Evolutionary conservation across 2,113 vertebrate genomes (phyloP).

Genomic region (Circaetus gallicus): DNA sequence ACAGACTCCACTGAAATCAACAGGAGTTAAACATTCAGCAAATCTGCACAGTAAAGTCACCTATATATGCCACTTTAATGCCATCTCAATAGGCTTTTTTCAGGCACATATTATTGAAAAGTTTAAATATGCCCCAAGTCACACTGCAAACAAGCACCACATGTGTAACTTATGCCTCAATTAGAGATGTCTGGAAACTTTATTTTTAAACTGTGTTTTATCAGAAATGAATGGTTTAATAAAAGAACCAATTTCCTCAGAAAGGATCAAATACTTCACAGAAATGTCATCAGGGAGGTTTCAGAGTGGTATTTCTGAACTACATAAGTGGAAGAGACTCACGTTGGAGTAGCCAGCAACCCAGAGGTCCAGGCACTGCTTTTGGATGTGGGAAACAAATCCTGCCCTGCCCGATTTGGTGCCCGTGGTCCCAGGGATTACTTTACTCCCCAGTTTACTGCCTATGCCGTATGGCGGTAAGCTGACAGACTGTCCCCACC

Average conservation of each 20-base stretch:
- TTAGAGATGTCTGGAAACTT: not conserved
- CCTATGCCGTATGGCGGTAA: not conserved
- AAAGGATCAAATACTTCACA: not conserved
- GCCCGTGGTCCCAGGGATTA: not conserved
- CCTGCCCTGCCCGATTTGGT: not conserved
- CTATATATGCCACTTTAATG: not conserved
- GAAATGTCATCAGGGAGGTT: not conserved
- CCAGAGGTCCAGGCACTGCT: not conserved
- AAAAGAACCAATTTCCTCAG: not conserved
- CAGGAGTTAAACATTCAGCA: not conserved
- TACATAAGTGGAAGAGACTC: not conserved
- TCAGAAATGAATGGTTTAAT: not conserved
- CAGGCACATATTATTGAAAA: not conserved
- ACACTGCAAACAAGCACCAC: not conserved
- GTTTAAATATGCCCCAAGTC: not conserved
- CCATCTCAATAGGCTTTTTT: not conserved
- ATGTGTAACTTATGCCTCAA: not conserved
- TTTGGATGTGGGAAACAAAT: not conserved
- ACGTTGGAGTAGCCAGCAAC: not conserved
- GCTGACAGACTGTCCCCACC: not conserved
- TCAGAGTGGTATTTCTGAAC: not conserved
- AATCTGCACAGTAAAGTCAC: not conserved
- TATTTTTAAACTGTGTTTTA: not conserved
- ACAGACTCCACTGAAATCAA: not conserved
- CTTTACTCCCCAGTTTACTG: not conserved